Percentiles rank a stretch among this genome's conserved stretches.
phyloP scores from a whole-genome alignment of 2,113 vertebrate species.

The Alligator sinensis region DNA sequence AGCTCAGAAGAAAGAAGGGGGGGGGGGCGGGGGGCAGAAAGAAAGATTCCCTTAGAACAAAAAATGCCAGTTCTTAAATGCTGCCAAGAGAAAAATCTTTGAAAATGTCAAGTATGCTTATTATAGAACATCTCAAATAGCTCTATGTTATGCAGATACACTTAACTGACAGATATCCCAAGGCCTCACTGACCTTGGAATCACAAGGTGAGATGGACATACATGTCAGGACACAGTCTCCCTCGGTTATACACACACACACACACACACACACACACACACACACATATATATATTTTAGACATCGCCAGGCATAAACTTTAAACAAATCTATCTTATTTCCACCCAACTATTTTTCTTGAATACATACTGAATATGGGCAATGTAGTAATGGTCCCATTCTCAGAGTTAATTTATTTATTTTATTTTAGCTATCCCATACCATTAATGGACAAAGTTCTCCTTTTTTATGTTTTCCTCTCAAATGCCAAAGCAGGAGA shows the following conservation, averaged over 20 bases:
- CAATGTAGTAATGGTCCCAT: not conserved
- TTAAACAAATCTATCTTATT: not conserved
- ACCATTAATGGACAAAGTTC: not conserved
- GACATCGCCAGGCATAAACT: not conserved
- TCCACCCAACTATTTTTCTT: not conserved
- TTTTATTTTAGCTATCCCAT: not conserved
- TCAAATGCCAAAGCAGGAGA: not conserved
- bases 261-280: not conserved
- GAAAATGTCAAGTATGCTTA: slow-evolving; percentile 21
- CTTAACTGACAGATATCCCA: slow-evolving; percentile 30
- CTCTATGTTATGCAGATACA: slow-evolving; percentile 38
- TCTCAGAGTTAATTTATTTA: not conserved
- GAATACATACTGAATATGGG: not conserved
- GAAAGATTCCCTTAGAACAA: slow-evolving; percentile 40
- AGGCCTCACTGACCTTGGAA: slow-evolving; percentile 5
- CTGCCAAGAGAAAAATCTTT: not conserved
- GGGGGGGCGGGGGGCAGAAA: slow-evolving; percentile 17
- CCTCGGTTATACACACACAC: not conserved
- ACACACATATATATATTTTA: not conserved
- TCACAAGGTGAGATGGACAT: not conserved
- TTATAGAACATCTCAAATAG: slow-evolving; percentile 41
- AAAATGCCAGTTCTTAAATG: slow-evolving; percentile 46
- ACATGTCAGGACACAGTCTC: not conserved
- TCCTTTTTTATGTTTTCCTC: not conserved
- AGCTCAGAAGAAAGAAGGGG: slow-evolving; percentile 44